A percentile compares a stretch with the other conserved stretches of the same genome.
These are phyloP conservation scores for Myripristis jacobus DNA, from an alignment of 2,797 vertebrate species.

Conservation along the genomic window DNA sequence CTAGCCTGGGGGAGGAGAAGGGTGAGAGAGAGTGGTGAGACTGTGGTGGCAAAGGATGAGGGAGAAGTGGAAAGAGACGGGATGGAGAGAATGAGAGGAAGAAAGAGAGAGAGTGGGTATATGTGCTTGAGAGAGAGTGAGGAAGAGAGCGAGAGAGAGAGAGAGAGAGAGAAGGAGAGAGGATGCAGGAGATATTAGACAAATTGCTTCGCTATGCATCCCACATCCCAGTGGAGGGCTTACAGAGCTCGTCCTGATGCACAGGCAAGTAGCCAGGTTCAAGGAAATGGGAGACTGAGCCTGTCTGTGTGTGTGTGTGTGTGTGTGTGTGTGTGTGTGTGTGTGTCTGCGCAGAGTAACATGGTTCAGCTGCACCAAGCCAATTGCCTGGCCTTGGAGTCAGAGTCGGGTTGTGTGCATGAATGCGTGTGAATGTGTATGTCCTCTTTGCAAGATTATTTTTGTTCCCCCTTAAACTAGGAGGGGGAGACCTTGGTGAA, in stretches of 20 bases:
- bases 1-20: conserved; percentile 44
- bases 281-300: conserved; percentile 55
- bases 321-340: conserved; percentile 18
- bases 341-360: conserved; percentile 42
- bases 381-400: conserved; percentile 71
- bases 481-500: conserved; percentile 71
- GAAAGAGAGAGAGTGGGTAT: conserved; percentile 47
- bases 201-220: conserved; percentile 59
- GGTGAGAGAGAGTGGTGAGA: conserved; percentile 35
- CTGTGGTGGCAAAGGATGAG: conserved; percentile 31
- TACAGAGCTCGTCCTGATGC: conserved; percentile 45
- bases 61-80: conserved; percentile 31
- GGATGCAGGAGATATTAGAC: conserved; percentile 54
- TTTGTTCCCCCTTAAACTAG: conserved; percentile 67
- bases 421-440: conserved; percentile 68
- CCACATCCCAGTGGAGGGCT: conserved; percentile 50
- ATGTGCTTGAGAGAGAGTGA: conserved; percentile 16
- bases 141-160: conserved; percentile 33
- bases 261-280: conserved; percentile 60
- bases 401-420: conserved; percentile 58
- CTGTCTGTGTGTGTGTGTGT: conserved; percentile 33
- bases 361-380: conserved; percentile 71
- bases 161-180: conserved; percentile 1
- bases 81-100: conserved; percentile 28
- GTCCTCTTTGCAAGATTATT: conserved; percentile 77